Evolutionary conservation across 2,797 vertebrate genomes (phyloP).

Genomic region (Pantherophis alleghaniensis): DNA sequence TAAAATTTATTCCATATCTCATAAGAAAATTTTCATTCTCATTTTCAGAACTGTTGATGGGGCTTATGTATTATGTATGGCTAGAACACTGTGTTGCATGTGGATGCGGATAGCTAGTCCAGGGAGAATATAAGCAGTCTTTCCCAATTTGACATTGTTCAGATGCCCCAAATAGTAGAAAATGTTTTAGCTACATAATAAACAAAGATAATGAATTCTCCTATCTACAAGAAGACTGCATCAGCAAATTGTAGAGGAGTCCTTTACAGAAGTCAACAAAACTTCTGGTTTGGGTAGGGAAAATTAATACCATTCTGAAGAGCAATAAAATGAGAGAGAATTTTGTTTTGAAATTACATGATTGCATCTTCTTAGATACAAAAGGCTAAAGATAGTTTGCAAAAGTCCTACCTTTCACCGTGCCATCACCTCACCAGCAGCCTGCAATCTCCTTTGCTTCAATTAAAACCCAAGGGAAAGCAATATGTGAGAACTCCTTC

Average conservation of each 20-base stretch:
- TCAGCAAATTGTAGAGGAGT: neutral
- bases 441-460: neutral
- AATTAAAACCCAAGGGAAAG: neutral
- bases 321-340: neutral
- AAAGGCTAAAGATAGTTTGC: neutral
- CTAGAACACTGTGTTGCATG: neutral
- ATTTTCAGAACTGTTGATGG: neutral
- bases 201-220: neutral
- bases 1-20: too few species aligned
- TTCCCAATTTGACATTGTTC: neutral
- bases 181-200: neutral
- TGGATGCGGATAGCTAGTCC: neutral
- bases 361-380: neutral
- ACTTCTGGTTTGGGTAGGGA: neutral
- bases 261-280: neutral
- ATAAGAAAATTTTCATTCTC: neutral
- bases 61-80: neutral
- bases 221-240: neutral
- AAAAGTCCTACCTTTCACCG: neutral
- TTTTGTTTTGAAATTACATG: neutral
- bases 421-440: neutral
- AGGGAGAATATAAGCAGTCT: neutral
- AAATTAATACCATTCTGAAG: neutral
- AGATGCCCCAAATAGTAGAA: neutral
- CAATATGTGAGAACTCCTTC: neutral